These are phyloP conservation scores for Apis florea DNA, from an alignment of 1,140 invertebrate genomes.

Conservation along the genomic window DNA sequence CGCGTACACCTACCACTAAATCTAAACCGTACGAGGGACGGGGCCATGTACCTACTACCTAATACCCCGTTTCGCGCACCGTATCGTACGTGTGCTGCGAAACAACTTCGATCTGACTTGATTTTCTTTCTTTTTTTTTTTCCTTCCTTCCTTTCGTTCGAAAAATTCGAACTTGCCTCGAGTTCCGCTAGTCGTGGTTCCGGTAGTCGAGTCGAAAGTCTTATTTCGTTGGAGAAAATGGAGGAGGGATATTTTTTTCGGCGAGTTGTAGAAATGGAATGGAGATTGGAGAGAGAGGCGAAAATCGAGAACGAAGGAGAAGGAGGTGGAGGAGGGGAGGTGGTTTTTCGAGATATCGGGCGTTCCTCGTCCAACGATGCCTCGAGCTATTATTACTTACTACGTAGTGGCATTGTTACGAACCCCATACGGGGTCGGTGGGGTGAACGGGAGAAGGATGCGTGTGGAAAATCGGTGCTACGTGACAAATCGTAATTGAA, in stretches of 20 bases:
- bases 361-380: slow-evolving; percentile 61
- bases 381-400: slow-evolving; percentile 65
- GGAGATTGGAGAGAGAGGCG: too few relatives aligned
- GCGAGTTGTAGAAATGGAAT: too few relatives aligned
- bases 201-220: too few relatives aligned
- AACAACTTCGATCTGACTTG: slow-evolving; percentile 20
- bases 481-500: slow-evolving; percentile 70
- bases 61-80: slow-evolving; percentile 46
- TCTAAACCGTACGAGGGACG: slow-evolving; percentile 37
- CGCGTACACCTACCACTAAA: slow-evolving; percentile 46
- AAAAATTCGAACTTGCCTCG: too few relatives aligned
- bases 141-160: too few relatives aligned
- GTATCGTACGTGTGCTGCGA: not conserved
- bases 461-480: slow-evolving; percentile 64
- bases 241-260: too few relatives aligned
- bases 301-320: too few relatives aligned
- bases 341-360: slow-evolving; percentile 39
- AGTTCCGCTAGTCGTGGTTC: too few relatives aligned
- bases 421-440: slow-evolving; percentile 47
- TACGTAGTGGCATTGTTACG: slow-evolving; percentile 67
- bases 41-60: slow-evolving; percentile 45
- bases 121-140: too few relatives aligned
- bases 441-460: slow-evolving; percentile 8
- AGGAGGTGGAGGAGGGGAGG: not conserved
- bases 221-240: too few relatives aligned